phyloP scores from a whole-genome alignment of 1,140 invertebrate species.

The Frieseomelitta varia region DNA sequence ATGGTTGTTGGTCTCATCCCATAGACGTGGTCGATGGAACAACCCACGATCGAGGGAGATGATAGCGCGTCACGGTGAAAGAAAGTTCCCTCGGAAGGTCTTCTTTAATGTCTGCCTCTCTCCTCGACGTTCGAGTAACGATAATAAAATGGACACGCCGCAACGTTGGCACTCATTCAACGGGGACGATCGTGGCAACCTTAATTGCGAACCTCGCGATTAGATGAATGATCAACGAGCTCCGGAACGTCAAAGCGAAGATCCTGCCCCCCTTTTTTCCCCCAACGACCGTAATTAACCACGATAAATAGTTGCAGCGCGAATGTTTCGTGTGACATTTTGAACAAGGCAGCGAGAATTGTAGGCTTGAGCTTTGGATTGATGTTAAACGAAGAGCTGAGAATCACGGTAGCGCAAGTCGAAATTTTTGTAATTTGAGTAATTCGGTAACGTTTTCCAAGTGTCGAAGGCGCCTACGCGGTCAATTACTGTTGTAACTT shows the following conservation, averaged over 20 bases:
- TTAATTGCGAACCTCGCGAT: background rate
- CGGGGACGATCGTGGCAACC: background rate
- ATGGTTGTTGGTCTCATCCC: background rate
- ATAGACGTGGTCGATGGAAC: conserved; percentile 19
- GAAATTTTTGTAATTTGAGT: no score
- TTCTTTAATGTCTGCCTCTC: conserved; percentile 48
- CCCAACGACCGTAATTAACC: background rate
- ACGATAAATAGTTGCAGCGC: background rate
- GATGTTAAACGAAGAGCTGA: no score
- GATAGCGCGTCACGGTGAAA: background rate
- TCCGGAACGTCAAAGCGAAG: background rate
- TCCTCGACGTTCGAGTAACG: conserved; percentile 15
- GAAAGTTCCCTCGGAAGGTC: conserved; percentile 31
- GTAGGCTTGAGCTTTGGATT: no score
- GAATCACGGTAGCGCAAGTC: no score
- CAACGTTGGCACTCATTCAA: conserved; percentile 14
- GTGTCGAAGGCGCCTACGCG: no score
- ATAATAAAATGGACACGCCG: conserved; percentile 41
- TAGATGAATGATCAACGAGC: background rate
- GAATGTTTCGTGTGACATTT: no score
- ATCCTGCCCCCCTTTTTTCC: background rate
- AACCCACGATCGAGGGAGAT: background rate
- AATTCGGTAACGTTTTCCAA: no score
- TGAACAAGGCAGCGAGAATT: no score
- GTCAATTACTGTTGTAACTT: no score